phyloP scores from a whole-genome alignment of 2,797 vertebrate genomes.

The Neopelma chrysocephalum region DNA sequence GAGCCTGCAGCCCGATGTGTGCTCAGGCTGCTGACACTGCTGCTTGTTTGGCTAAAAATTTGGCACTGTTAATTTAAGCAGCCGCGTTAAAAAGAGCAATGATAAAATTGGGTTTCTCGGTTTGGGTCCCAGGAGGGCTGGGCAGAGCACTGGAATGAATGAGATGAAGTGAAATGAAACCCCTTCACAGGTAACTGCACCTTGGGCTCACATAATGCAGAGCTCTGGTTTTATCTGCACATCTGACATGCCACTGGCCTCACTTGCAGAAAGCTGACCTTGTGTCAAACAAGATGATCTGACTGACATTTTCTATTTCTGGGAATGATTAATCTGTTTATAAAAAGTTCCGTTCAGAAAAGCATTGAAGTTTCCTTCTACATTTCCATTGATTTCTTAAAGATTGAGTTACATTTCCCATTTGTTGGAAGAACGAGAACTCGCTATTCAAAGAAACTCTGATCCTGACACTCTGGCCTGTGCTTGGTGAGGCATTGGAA shows the following conservation, averaged over 20 bases:
- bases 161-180: not conserved
- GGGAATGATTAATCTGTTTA: constrained; percentile 71
- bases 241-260: constrained; percentile 28
- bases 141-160: not conserved
- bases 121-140: not conserved
- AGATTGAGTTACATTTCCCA: constrained; percentile 7
- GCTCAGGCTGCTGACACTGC: not conserved
- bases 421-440: not conserved
- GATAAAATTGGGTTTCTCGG: not conserved
- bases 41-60: not conserved
- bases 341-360: constrained; percentile 48
- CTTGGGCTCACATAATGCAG: not conserved
- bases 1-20: not conserved
- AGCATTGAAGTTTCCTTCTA: constrained; percentile 35
- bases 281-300: constrained; percentile 4
- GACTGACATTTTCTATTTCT: constrained; percentile 61
- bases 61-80: not conserved
- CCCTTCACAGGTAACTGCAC: not conserved
- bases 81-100: not conserved
- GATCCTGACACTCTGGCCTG: not conserved
- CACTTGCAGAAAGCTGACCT: constrained; percentile 43
- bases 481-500: not conserved
- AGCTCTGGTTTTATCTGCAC: constrained; percentile 17
- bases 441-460: not conserved
- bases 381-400: constrained; percentile 28